phyloP scores from a whole-genome alignment of 53 echinoderm and acorn worm species.

The Astropecten irregularis region DNA sequence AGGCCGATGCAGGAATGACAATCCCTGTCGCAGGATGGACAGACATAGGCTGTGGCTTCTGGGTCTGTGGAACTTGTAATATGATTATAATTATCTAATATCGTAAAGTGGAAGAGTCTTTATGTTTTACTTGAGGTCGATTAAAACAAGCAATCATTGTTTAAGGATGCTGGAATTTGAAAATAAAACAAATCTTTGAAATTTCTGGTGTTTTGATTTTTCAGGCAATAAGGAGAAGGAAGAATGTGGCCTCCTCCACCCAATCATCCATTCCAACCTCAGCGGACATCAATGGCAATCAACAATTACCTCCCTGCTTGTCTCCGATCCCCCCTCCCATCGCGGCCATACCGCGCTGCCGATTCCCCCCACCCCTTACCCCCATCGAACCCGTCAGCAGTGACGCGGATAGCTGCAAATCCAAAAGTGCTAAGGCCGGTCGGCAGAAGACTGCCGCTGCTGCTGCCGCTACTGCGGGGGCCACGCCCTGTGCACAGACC shows the following conservation, averaged over 20 bases:
- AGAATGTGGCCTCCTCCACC: conserved; percentile 35
- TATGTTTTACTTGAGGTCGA: too few relatives aligned
- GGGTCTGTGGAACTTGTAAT: too few relatives aligned
- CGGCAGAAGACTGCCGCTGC: background rate
- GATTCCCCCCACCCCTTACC: conserved; percentile 87
- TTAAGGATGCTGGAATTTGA: too few relatives aligned
- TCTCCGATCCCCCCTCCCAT: conserved; percentile 94
- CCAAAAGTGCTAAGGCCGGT: conserved; percentile 6
- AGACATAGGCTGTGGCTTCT: too few relatives aligned
- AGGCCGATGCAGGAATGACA: too few relatives aligned
- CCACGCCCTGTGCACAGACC: background rate
- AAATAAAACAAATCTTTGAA: too few relatives aligned
- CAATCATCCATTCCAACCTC: conserved; percentile 44
- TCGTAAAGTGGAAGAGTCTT: too few relatives aligned
- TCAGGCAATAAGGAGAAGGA: conserved; percentile 54
- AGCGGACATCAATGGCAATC: conserved; percentile 34
- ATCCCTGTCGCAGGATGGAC: too few relatives aligned
- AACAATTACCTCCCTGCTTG: conserved; percentile 74
- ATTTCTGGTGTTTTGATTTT: background rate
- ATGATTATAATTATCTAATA: too few relatives aligned
- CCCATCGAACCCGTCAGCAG: conserved; percentile 76
- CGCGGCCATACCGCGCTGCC: conserved; percentile 67
- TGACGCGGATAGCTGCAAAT: conserved; percentile 7
- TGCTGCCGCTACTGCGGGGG: background rate
- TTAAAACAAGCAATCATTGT: too few relatives aligned